phyloP scores from a whole-genome alignment of 2,113 vertebrate species.

The Corythaeola cristata region DNA sequence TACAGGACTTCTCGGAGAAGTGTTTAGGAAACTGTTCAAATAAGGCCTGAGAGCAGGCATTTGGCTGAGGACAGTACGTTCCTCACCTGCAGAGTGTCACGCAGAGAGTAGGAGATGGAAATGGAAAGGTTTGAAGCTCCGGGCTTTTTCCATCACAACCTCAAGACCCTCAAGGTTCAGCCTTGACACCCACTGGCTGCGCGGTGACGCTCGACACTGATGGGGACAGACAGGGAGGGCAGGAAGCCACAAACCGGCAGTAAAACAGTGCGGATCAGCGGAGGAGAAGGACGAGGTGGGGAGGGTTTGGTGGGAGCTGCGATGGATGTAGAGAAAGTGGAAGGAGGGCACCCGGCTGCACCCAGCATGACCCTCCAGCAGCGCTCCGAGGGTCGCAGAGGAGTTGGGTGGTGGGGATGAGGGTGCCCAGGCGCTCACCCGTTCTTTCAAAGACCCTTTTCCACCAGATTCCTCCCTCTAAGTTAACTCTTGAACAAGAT shows the following conservation, averaged over 20 bases:
- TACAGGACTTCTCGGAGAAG: neutral
- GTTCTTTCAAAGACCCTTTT: fast-evolving
- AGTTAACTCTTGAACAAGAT: neutral
- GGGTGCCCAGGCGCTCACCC: fast-evolving
- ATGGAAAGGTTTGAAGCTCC: neutral
- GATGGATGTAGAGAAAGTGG: neutral
- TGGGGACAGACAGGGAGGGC: neutral
- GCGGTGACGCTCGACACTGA: neutral
- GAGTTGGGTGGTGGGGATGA: neutral
- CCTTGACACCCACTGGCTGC: neutral
- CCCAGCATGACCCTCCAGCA: too few relatives aligned
- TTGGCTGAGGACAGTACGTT: neutral
- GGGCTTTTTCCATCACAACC: neutral
- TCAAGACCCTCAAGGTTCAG: neutral
- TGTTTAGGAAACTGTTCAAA: neutral
- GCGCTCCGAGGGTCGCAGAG: fast-evolving
- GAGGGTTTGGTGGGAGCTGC: neutral
- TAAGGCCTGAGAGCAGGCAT: neutral
- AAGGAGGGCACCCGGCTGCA: neutral
- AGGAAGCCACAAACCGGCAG: neutral
- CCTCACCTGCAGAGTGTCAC: neutral
- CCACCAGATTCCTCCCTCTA: neutral
- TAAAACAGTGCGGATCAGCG: fast-evolving
- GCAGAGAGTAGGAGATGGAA: neutral
- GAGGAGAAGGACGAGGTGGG: neutral